phyloP scores from a whole-genome alignment of 2,888 invertebrate genomes.

The Malthinus flaveolus region DNA sequence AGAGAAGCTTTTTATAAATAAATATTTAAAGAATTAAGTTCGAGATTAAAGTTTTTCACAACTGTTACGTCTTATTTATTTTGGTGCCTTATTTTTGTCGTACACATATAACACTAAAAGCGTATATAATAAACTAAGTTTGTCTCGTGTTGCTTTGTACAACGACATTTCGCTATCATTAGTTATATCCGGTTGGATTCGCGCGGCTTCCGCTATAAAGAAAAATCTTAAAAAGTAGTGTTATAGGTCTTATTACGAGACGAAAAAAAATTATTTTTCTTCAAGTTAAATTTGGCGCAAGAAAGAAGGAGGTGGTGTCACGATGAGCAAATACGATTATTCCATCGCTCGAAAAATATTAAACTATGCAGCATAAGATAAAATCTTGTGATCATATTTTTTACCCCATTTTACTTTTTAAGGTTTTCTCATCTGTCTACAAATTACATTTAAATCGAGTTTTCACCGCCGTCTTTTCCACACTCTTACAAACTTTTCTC shows the following conservation, averaged over 20 bases:
- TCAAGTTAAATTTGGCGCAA: background rate
- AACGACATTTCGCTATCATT: slow-evolving; percentile 47
- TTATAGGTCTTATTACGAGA: slow-evolving; percentile 2
- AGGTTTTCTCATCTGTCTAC: slow-evolving; percentile 22
- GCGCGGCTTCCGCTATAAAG: slow-evolving; percentile 42
- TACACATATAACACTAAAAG: slow-evolving; percentile 40
- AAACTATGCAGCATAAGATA: slow-evolving; percentile 4
- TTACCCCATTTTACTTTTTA: slow-evolving; percentile 12
- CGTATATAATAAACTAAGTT: slow-evolving; percentile 44
- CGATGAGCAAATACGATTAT: background rate
- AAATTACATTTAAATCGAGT: slow-evolving; percentile 26
- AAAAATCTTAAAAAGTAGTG: slow-evolving; percentile 33
- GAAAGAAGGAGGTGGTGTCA: background rate
- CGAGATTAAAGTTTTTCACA: too few species aligned
- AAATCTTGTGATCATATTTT: slow-evolving; percentile 10
- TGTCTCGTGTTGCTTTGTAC: slow-evolving; percentile 42
- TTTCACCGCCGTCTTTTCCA: slow-evolving; percentile 15
- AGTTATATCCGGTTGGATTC: slow-evolving; percentile 48
- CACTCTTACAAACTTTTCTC: slow-evolving; percentile 27
- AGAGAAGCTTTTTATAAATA: too few species aligned
- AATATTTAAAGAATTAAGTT: too few species aligned
- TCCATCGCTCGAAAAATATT: background rate
- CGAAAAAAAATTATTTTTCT: background rate
- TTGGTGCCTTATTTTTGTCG: slow-evolving; percentile 20
- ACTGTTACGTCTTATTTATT: too few species aligned